Percentiles rank a stretch among this genome's conserved stretches.
Evolutionary conservation across 2,113 vertebrate genomes (phyloP).

Genomic region (Vidua chalybeata): DNA sequence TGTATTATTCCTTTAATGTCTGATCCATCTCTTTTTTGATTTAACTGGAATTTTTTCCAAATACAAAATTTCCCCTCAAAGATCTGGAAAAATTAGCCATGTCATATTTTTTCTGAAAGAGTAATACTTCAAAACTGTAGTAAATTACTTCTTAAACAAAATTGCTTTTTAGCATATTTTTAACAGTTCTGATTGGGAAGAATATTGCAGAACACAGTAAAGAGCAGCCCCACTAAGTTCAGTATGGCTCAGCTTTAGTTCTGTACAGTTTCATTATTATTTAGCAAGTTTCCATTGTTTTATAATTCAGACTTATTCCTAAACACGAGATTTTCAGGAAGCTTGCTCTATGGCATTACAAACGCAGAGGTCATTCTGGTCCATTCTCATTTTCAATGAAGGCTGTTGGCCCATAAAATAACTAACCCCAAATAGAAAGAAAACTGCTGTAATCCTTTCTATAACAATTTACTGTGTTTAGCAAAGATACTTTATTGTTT

Average conservation of each 20-base stretch:
- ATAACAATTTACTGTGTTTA: background rate
- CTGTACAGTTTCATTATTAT: background rate
- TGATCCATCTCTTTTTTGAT: background rate
- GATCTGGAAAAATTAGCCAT: background rate
- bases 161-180: background rate
- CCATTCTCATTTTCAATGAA: background rate
- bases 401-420: background rate
- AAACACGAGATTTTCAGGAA: background rate
- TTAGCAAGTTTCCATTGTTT: background rate
- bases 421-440: background rate
- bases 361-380: background rate
- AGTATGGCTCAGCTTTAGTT: background rate
- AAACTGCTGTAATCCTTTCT: background rate
- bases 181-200: background rate
- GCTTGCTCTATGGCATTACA: background rate
- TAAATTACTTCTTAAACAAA: background rate
- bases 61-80: background rate
- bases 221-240: background rate
- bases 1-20: background rate
- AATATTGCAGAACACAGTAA: background rate
- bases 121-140: background rate
- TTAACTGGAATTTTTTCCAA: background rate
- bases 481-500: background rate
- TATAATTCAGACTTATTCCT: background rate
- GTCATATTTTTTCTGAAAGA: background rate